Percentiles rank a stretch among this genome's conserved stretches.
phyloP scores from a whole-genome alignment of 2,797 vertebrate genomes.

The Geotrypetes seraphini region DNA sequence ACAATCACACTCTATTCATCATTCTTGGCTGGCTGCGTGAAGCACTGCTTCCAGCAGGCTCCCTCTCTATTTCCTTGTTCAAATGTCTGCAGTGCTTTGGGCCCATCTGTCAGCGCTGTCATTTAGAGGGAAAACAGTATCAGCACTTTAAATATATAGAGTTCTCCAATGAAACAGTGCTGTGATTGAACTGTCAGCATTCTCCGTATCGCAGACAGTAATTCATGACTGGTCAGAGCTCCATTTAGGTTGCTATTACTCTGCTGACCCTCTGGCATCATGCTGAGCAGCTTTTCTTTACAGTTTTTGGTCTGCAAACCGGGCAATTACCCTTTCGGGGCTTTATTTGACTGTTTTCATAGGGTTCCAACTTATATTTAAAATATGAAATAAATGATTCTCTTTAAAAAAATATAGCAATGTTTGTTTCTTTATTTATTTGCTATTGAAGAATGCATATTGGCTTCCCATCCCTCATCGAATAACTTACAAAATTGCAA shows the following conservation, averaged over 20 bases:
- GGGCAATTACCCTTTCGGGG: constrained; percentile 61
- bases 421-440: too few species aligned
- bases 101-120: constrained; percentile 72
- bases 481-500: too few species aligned
- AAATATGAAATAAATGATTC: constrained; percentile 17
- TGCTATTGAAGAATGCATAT: too few species aligned
- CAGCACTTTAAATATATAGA: constrained; percentile 70
- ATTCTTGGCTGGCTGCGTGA: constrained; percentile 58
- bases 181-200: constrained; percentile 69
- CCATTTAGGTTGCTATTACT: constrained; percentile 57
- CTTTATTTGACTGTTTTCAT: constrained; percentile 28
- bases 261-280: constrained; percentile 50
- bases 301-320: constrained; percentile 56
- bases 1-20: constrained; percentile 77
- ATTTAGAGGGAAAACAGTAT: constrained; percentile 76
- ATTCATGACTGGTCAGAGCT: constrained; percentile 66
- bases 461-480: too few species aligned
- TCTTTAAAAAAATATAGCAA: constrained; percentile 2
- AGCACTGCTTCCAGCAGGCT: constrained; percentile 64
- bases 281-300: constrained; percentile 31
- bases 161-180: constrained; percentile 66
- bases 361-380: constrained; percentile 27
- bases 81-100: constrained; percentile 62
- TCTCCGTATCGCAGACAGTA: constrained; percentile 57
- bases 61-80: constrained; percentile 69